These are phyloP conservation scores for Cremastobaeus sp. DNA, from an alignment of 2,888 invertebrate genomes.

Conservation along the genomic window DNA sequence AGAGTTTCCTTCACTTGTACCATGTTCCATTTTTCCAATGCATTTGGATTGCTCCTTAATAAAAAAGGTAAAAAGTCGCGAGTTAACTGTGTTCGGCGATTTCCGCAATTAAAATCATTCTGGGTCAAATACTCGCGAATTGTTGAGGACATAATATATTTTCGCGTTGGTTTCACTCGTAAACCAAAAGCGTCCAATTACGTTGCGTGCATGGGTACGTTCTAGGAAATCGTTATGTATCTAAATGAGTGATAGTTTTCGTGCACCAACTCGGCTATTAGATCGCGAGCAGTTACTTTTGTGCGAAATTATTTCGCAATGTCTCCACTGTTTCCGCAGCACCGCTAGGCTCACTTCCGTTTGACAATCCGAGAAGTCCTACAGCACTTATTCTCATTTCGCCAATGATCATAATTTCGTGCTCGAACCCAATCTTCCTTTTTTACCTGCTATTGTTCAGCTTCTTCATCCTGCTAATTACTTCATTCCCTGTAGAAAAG, in stretches of 20 bases:
- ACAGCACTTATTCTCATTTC: background rate
- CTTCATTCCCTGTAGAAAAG: too few species aligned
- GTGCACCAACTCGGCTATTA: constrained; percentile 35
- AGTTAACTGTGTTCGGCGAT: constrained; percentile 19
- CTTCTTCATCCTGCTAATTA: too few species aligned
- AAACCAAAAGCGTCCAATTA: constrained; percentile 63
- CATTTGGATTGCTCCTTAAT: too few species aligned
- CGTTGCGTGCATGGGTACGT: constrained; percentile 56
- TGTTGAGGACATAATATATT: constrained; percentile 40
- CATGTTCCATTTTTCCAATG: too few species aligned
- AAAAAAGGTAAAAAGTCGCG: background rate
- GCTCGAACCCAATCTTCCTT: too few species aligned
- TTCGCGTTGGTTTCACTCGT: constrained; percentile 49
- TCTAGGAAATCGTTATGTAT: constrained; percentile 64
- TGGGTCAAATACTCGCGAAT: constrained; percentile 2
- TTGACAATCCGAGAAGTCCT: constrained; percentile 8
- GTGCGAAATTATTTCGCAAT: constrained; percentile 56
- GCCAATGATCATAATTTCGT: background rate
- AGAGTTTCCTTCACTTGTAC: too few species aligned
- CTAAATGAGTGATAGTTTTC: constrained; percentile 24
- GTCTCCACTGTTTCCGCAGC: constrained; percentile 42
- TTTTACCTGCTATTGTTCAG: too few species aligned
- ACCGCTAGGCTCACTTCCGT: constrained; percentile 44
- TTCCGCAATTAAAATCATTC: constrained; percentile 34
- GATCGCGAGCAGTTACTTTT: constrained; percentile 50